phyloP scores from a whole-genome alignment of 2,888 invertebrate genomes.

The Drosophila austrosaltans region DNA sequence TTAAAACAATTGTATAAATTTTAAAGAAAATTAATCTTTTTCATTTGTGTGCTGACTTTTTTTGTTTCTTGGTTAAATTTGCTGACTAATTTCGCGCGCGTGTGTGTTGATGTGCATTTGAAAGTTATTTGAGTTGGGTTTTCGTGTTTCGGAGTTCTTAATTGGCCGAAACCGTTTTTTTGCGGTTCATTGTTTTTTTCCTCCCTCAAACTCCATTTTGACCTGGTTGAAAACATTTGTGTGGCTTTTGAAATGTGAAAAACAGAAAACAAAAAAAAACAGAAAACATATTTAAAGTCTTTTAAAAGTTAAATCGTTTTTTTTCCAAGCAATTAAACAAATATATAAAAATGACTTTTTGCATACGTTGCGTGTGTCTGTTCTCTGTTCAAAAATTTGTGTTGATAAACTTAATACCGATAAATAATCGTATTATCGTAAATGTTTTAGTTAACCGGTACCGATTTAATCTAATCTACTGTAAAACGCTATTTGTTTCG shows the following conservation, averaged over 20 bases:
- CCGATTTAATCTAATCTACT: too few species aligned
- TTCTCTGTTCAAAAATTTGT: too few species aligned
- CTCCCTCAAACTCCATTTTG: neutral
- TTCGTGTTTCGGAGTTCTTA: constrained; percentile 8
- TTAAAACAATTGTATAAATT: neutral
- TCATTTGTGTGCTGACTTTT: neutral
- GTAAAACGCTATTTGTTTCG: too few species aligned
- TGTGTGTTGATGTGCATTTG: neutral
- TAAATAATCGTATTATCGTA: too few species aligned
- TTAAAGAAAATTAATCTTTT: neutral
- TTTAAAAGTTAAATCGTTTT: too few species aligned
- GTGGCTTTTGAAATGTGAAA: neutral
- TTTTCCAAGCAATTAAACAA: too few species aligned
- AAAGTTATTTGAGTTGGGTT: constrained; percentile 11
- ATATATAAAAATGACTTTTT: too few species aligned
- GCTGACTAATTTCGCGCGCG: constrained; percentile 10
- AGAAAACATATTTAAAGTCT: too few species aligned
- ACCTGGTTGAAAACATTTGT: constrained; percentile 2
- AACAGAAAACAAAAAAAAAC: too few species aligned
- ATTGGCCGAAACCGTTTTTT: constrained; percentile 14
- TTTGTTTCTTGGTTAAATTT: neutral
- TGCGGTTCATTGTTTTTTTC: constrained; percentile 2
- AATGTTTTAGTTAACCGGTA: too few species aligned
- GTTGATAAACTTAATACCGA: too few species aligned
- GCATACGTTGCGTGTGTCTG: too few species aligned